Conservation (phyloP, 1,140 invertebrate genomes). For the Drosophila bocki region DNA sequence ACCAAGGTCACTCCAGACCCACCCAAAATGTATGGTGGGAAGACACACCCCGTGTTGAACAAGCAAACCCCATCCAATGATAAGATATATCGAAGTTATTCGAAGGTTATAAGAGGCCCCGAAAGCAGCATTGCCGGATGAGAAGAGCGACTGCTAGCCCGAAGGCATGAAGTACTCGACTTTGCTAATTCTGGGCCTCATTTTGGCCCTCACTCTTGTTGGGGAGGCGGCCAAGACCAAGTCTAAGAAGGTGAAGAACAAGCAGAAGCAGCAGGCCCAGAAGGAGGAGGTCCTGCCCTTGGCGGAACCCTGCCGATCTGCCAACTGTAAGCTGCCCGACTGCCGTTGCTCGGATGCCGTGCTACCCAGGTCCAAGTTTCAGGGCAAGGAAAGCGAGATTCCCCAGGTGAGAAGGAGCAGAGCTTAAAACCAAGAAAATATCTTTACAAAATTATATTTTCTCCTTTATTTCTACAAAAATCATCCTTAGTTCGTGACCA, state of each 20-base stretch:
- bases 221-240: slow-evolving; percentile 48
- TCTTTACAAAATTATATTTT: neutral
- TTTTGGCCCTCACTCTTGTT: slow-evolving; percentile 31
- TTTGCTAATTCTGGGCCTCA: slow-evolving; percentile 50
- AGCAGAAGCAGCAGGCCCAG: slow-evolving; percentile 23
- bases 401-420: slow-evolving; percentile 73
- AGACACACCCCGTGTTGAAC: slow-evolving; percentile 61
- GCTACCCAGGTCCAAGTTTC: slow-evolving; percentile 72
- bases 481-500: slow-evolving; percentile 86
- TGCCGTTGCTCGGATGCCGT: slow-evolving; percentile 86
- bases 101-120: slow-evolving; percentile 63
- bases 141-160: slow-evolving; percentile 15
- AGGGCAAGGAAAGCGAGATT: slow-evolving; percentile 75
- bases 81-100: slow-evolving; percentile 58
- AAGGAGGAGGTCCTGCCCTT: slow-evolving; percentile 28
- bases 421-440: neutral
- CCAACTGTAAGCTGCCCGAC: slow-evolving; percentile 85
- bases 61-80: slow-evolving; percentile 53
- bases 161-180: slow-evolving; percentile 56
- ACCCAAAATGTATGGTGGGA: slow-evolving; percentile 11
- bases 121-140: neutral
- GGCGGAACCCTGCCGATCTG: slow-evolving; percentile 53
- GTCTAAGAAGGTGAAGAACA: slow-evolving; percentile 53
- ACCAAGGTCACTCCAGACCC: slow-evolving; percentile 33
- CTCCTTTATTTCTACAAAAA: neutral